These are phyloP conservation scores for Grallaria varia DNA, from an alignment of 2,113 vertebrate species.

Conservation along the genomic window DNA sequence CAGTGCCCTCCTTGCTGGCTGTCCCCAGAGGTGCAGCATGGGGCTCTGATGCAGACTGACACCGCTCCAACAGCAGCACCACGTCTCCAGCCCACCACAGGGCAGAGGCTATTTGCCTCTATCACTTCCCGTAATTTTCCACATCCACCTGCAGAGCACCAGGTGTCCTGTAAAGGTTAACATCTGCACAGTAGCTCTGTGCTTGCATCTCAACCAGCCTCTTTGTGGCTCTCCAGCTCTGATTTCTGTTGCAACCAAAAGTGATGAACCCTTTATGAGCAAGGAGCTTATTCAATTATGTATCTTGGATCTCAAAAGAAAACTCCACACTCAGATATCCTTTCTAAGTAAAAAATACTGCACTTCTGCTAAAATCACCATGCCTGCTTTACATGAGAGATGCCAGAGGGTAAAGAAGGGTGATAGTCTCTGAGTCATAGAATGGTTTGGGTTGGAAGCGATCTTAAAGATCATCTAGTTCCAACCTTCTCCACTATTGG, in stretches of 20 bases:
- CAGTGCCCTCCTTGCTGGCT: not conserved
- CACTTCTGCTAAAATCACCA: not conserved
- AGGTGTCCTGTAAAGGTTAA: not conserved
- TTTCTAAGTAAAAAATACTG: not conserved
- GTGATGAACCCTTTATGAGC: not conserved
- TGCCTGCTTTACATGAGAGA: not conserved
- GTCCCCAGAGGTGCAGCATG: accelerated
- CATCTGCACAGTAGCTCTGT: accelerated
- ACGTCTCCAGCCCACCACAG: accelerated
- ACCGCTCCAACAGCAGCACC: not conserved
- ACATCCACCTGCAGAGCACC: not conserved
- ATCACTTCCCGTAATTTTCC: not conserved
- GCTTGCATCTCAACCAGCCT: not conserved
- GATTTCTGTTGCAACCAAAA: not conserved
- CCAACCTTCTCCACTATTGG: not conserved
- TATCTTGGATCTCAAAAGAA: not conserved
- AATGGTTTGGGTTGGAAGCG: not conserved
- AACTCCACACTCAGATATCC: not conserved
- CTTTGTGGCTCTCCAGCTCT: not conserved
- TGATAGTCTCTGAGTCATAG: not conserved
- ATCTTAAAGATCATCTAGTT: not conserved
- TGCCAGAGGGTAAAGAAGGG: not conserved
- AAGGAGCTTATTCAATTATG: not conserved
- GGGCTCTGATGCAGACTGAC: accelerated
- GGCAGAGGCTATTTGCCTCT: not conserved